Evolutionary conservation across 2,113 vertebrate species (phyloP), one percentile per base, ranked within the genome.

Genomic region (Salvelinus sp.): DNA sequence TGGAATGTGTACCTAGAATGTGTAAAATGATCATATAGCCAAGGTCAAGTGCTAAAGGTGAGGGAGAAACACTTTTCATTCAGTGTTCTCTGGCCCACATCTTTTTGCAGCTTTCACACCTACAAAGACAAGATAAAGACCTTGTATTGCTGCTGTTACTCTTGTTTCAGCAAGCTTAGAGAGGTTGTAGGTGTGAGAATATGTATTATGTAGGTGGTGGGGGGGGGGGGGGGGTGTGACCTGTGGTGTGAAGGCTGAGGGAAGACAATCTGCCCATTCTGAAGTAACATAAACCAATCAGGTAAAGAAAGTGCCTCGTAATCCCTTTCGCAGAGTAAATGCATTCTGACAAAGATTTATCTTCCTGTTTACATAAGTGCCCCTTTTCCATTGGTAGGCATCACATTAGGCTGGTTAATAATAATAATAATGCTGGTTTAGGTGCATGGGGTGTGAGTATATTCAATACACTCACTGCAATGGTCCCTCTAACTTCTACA

Each of bases 361-460:
- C 38, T 44, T 85, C 83, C 85, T 86, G 81, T 88, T 80, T 54
- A 54, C 50, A 18, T 54, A 90, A 88, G 88, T 83, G 88, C 86
- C 87, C 78, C 79, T 83, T 27, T 87, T 82, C 72, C 63, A 81
- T 82, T 88, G 84, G 87, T 89, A 90, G 92, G 91, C 86, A 87
- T 91, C 84, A 88, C 82, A 83, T 93, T 91, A 91, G 93, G 92
- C 92, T 92, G 91, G 90, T 92, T 91, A 83, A 81, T 57, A 57
- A 57, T 44, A 57, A 57, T 44, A 44, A 18, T 85, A 90, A 92
- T 90, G 92, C 93, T 93, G 93, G 93, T 93, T 93, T 90, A 90
- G 89, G 91, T 93, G 91, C 90, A 88, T 83, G 86, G 85, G 83
- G 84, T 89, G 86, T 82, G 83, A 85, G 88, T 86, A 83, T 86